Evolutionary conservation across 2,113 vertebrate species (phyloP).

Genomic region (Elachura formosa): DNA sequence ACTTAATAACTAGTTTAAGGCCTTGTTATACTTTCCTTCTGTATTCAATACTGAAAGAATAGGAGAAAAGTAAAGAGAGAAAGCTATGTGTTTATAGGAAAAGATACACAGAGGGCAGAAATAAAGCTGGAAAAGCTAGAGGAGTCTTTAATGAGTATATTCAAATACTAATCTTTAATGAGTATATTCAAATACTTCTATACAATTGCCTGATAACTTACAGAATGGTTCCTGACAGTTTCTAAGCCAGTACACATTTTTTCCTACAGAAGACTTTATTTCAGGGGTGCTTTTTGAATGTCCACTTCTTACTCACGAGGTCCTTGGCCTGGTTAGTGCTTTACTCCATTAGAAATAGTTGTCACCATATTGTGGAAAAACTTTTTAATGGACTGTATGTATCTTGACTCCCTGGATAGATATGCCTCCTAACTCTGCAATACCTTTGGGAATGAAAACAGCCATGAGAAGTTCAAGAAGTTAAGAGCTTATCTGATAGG

Average conservation of each 20-base stretch:
- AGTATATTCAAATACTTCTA: background rate
- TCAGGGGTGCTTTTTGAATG: background rate
- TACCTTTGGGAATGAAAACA: background rate
- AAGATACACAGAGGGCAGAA: background rate
- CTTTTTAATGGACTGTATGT: background rate
- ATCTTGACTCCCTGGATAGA: background rate
- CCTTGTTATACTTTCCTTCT: background rate
- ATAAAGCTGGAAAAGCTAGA: background rate
- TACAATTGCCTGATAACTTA: background rate
- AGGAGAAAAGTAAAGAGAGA: background rate
- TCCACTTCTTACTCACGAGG: background rate
- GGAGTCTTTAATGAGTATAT: background rate
- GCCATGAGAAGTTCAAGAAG: background rate
- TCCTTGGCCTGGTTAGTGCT: background rate
- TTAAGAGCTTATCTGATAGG: background rate
- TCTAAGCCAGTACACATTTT: background rate
- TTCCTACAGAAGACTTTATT: background rate
- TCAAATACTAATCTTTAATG: background rate
- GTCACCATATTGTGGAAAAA: background rate
- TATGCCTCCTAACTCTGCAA: background rate
- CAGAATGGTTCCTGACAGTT: background rate
- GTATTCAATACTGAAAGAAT: background rate
- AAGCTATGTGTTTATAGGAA: background rate
- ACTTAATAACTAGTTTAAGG: conserved; percentile 6
- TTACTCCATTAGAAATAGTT: background rate